Evolutionary conservation across 2,797 vertebrate species (phyloP), one percentile per base, ranked within the genome.

Genomic region (Acanthurus lineatus): DNA sequence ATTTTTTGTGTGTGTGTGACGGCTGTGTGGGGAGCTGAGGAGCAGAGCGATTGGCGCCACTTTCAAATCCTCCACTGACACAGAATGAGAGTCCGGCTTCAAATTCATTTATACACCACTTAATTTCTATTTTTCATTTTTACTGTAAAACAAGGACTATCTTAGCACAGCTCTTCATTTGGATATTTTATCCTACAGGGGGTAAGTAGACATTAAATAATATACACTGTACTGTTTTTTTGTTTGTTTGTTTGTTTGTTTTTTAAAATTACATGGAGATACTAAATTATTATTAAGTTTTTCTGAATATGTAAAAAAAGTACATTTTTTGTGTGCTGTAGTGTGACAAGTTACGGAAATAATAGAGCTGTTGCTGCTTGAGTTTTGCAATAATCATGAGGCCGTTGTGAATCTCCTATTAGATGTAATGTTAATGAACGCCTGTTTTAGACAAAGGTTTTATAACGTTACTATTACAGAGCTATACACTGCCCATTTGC

Each of bases 31-130:
- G 89, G 77, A 90, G 88, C 79, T 7, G 91, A 83, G 79, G 86
- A 86, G 83, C 76, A 0, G 19, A 25, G 81, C 68, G 2, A 62
- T 93, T 95, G 95, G 95, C 95, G 95, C 94, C 94, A 95, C 93
- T 94, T 95, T 95, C 94, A 95, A 95, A 95, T 89, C 75, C 73
- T 91, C 83, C 93, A 82, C 89, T 76, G 86, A 92, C 79, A 82
- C 90, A 93, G 93, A 93, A 81, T 86, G 92, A 91, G 86, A 93
- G 89, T 86, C 89, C 85, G 81, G 88, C 86, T 89, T 87, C 81
- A 89, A 90, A 90, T 60, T 86, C 81, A 82, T 82, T 88, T 88
- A 82, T 63, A 70, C 79, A 22, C 10, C 53, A 75, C 32, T 67
- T 80, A 64, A 86, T 73, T 87, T 14, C 10, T 58, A 38, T 61